Evolutionary conservation across 2,113 vertebrate genomes (phyloP).

Genomic region (Trematocara macrostoma): DNA sequence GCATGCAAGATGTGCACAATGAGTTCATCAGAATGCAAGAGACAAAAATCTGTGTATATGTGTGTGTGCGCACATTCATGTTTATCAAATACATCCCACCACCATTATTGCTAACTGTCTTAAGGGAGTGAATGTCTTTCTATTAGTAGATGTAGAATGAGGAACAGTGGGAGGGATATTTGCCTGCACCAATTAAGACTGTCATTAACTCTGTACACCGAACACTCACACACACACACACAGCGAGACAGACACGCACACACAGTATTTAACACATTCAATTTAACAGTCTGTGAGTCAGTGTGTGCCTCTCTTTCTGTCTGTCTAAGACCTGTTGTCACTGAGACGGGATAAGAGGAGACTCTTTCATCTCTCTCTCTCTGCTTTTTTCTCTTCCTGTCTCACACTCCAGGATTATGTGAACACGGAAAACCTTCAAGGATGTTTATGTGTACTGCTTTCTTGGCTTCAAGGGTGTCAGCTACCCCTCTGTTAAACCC

Average conservation of each 20-base stretch:
- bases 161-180: conserved; percentile 46
- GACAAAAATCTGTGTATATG: not conserved
- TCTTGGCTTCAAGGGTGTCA: not conserved
- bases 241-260: not conserved
- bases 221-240: not conserved
- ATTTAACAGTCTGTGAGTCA: conserved; percentile 33
- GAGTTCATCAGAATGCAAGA: not conserved
- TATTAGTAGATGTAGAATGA: conserved; percentile 53
- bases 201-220: conserved; percentile 40
- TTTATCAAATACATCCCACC: conserved; percentile 1
- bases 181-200: conserved; percentile 51
- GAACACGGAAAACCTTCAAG: not conserved
- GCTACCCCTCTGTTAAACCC: not conserved
- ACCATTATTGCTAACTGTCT: conserved; percentile 9
- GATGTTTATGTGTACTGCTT: not conserved
- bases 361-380: not conserved
- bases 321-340: conserved; percentile 39
- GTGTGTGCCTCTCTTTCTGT: conserved; percentile 1
- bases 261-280: conserved; percentile 20
- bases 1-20: not conserved
- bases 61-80: not conserved
- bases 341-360: not conserved
- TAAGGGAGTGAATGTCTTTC: conserved; percentile 41
- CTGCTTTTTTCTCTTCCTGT: not conserved
- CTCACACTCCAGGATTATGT: not conserved